Conservation (phyloP, 2,888 invertebrate species). For the Monoplex corrugatus region DNA sequence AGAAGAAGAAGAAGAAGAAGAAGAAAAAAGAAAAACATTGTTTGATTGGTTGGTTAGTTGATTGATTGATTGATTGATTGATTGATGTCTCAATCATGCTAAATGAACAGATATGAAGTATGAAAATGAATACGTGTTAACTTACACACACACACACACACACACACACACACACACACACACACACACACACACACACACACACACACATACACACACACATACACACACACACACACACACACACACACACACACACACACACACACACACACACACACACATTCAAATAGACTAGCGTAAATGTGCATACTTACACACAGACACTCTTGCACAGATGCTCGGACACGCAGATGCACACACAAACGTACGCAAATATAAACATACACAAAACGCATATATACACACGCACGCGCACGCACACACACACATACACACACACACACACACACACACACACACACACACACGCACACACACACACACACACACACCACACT, state of each 20-base stretch:
- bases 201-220: background rate
- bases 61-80: too few species aligned
- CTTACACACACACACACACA: background rate
- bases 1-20: too few species aligned
- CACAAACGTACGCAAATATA: background rate
- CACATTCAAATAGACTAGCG: too few species aligned
- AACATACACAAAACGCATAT: background rate
- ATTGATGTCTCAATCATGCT: too few species aligned
- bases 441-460: background rate
- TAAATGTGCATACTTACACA: too few species aligned
- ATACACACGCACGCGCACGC: background rate
- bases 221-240: background rate
- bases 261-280: background rate
- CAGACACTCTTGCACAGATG: too few species aligned
- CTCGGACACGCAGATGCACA: background rate
- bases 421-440: background rate
- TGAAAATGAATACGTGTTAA: too few species aligned
- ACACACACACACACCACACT: background rate
- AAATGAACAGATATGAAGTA: too few species aligned
- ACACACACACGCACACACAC: background rate
- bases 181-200: slow-evolving; percentile 6
- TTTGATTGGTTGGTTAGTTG: too few species aligned
- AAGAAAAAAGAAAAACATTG: too few species aligned
- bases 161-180: too few species aligned
- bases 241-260: slow-evolving; percentile 16